Evolutionary conservation across 2,113 vertebrate genomes (phyloP).

Genomic region (Mohoua ochrocephala): DNA sequence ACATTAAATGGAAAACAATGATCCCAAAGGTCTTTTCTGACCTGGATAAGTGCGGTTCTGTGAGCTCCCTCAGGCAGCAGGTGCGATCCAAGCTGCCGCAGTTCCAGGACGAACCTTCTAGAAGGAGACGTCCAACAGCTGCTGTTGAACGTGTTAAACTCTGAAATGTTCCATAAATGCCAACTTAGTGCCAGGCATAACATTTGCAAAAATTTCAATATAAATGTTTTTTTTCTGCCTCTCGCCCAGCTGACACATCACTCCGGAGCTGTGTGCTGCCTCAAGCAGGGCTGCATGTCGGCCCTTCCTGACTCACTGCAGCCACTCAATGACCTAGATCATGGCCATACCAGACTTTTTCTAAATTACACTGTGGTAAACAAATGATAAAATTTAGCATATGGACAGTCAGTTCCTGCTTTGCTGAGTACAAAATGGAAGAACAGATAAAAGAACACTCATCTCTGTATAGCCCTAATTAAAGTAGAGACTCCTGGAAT

Average conservation of each 20-base stretch:
- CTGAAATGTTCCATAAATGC: neutral
- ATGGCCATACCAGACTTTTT: accelerated
- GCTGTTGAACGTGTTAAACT: neutral
- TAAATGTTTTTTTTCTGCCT: neutral
- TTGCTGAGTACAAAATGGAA: neutral
- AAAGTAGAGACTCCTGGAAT: neutral
- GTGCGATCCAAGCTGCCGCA: neutral
- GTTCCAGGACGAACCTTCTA: neutral
- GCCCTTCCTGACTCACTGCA: neutral
- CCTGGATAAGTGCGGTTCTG: neutral
- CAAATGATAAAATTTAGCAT: neutral
- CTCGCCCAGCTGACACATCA: accelerated
- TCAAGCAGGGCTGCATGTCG: accelerated
- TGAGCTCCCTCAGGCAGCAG: neutral
- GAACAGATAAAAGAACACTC: neutral
- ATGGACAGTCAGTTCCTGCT: neutral
- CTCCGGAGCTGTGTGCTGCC: accelerated
- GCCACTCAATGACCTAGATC: accelerated
- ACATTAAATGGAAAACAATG: accelerated
- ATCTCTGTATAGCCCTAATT: neutral
- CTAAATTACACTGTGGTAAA: neutral
- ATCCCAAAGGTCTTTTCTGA: neutral
- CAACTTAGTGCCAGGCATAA: neutral
- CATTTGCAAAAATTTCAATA: neutral
- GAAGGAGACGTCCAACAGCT: neutral